Evolutionary conservation across 2,888 invertebrate genomes (phyloP).

Genomic region (Cetonia aurata): DNA sequence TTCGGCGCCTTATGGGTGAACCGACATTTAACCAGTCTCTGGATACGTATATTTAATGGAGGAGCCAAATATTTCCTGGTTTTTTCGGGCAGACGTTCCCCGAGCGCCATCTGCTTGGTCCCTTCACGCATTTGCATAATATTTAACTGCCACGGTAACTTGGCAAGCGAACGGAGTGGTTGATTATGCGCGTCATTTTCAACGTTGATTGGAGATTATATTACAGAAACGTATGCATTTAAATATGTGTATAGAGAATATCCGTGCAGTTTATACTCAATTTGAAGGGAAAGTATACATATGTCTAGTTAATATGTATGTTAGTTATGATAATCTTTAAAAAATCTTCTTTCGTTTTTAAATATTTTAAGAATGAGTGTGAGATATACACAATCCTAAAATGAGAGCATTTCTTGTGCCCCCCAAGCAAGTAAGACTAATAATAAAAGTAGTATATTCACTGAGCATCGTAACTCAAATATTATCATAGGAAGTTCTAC

Average conservation of each 20-base stretch:
- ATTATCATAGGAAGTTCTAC: slow-evolving; percentile 30
- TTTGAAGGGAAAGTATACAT: background rate
- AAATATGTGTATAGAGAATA: slow-evolving; percentile 51
- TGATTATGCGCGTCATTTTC: slow-evolving; percentile 61
- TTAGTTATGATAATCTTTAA: background rate
- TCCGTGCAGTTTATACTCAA: background rate
- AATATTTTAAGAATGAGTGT: too few species aligned
- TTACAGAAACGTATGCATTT: slow-evolving; percentile 57
- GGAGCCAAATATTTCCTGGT: slow-evolving; percentile 51
- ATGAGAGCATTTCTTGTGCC: too few species aligned
- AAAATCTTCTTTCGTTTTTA: background rate
- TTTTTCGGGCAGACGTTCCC: slow-evolving; percentile 49
- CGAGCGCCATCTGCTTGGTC: slow-evolving; percentile 58
- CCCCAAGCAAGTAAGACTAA: background rate
- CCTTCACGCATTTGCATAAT: slow-evolving; percentile 60
- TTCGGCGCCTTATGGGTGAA: slow-evolving; percentile 47
- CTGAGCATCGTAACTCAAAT: slow-evolving; percentile 19
- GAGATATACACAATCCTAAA: too few species aligned
- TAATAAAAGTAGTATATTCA: background rate
- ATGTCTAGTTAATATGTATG: background rate
- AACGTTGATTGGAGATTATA: slow-evolving; percentile 62
- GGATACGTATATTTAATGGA: slow-evolving; percentile 58
- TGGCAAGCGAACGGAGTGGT: slow-evolving; percentile 51
- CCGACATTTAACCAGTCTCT: slow-evolving; percentile 50
- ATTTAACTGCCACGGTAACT: slow-evolving; percentile 61